These are phyloP conservation scores for Tylochromis polylepis DNA, from an alignment of 2,113 vertebrate genomes.

Conservation along the genomic window DNA sequence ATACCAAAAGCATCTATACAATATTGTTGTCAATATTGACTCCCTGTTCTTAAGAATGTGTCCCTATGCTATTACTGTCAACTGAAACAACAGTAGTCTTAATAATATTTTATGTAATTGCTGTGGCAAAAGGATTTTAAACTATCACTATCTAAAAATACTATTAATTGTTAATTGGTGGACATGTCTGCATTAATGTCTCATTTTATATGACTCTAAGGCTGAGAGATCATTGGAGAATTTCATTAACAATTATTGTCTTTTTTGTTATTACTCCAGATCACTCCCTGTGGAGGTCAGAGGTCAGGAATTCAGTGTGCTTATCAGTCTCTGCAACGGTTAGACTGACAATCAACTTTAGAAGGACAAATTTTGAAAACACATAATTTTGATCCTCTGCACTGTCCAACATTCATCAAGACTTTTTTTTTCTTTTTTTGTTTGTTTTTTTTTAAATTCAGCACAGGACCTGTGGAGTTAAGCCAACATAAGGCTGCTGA, in stretches of 20 bases:
- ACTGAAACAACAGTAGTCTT: neutral
- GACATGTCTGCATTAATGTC: neutral
- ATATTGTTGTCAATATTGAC: too few relatives aligned
- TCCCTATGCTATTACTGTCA: neutral
- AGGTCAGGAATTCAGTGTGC: neutral
- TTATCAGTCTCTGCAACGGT: fast-evolving
- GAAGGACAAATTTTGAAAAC: neutral
- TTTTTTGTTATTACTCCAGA: neutral
- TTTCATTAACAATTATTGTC: neutral
- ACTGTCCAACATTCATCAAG: too few relatives aligned
- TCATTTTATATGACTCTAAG: neutral
- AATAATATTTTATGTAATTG: neutral
- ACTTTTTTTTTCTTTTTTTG: too few relatives aligned
- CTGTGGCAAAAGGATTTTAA: neutral
- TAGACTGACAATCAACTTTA: neutral
- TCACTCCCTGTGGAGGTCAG: neutral
- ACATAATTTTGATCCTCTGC: too few relatives aligned
- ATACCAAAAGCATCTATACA: too few relatives aligned
- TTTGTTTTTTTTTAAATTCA: too few relatives aligned
- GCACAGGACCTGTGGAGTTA: neutral
- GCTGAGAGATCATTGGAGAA: neutral
- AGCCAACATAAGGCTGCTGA: fast-evolving
- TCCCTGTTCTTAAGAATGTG: too few relatives aligned
- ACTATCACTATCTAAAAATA: neutral
- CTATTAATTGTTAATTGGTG: neutral